Percentiles rank a stretch among this genome's conserved stretches.
Evolutionary conservation across 1,140 invertebrate species (phyloP).

Genomic region (Cotesia typhae): DNA sequence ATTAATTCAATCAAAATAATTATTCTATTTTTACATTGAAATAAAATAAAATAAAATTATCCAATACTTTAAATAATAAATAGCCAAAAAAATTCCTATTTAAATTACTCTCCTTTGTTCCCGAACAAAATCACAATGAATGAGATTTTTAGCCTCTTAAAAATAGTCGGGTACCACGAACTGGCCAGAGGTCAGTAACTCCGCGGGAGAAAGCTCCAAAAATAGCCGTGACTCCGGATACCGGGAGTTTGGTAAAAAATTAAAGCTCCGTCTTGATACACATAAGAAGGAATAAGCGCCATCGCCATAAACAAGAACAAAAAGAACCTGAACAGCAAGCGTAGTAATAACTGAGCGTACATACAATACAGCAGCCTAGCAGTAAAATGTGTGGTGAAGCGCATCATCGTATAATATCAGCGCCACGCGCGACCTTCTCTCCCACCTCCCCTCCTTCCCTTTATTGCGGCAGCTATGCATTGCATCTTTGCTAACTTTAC

Average conservation of each 20-base stretch:
- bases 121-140: neutral
- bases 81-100: too few species aligned
- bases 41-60: too few species aligned
- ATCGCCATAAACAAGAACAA: neutral
- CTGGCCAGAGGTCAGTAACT: constrained; percentile 67
- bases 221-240: constrained; percentile 23
- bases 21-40: too few species aligned
- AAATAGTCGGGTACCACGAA: constrained; percentile 51
- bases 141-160: constrained; percentile 49
- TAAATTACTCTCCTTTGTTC: constrained; percentile 40
- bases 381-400: neutral
- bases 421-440: constrained; percentile 32
- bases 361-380: neutral
- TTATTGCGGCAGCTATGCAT: too few species aligned
- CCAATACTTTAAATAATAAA: too few species aligned
- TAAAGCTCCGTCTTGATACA: constrained; percentile 35
- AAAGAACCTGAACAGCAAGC: too few species aligned
- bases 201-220: constrained; percentile 45
- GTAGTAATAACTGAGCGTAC: too few species aligned
- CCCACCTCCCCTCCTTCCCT: constrained; percentile 17
- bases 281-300: too few species aligned
- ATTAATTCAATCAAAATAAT: too few species aligned
- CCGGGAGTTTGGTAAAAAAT: constrained; percentile 50
- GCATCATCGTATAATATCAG: too few species aligned
- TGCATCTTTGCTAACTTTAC: too few species aligned